A percentile compares a stretch with the other conserved stretches of the same genome.
Evolutionary conservation across 2,888 invertebrate species (phyloP).

Genomic region (Diaphora mendica): DNA sequence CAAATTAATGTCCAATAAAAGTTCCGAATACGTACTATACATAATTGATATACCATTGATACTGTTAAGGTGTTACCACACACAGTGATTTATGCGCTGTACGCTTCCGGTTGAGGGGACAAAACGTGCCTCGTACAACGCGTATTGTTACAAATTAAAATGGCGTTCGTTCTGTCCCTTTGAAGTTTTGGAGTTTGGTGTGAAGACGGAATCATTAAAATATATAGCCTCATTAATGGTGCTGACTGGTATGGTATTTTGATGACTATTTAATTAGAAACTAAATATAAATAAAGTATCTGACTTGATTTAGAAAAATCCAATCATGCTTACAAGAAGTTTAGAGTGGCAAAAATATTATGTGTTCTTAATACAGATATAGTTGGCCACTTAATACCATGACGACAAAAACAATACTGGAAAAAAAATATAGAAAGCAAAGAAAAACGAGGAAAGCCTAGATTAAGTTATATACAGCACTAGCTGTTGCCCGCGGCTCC

Average conservation of each 20-base stretch:
- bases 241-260: neutral
- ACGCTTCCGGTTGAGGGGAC: constrained; percentile 45
- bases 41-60: constrained; percentile 47
- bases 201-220: neutral
- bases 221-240: constrained; percentile 5
- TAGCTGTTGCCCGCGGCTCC: too few species aligned
- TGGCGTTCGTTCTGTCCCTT: constrained; percentile 2
- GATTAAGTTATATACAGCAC: too few species aligned
- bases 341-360: neutral
- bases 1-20: constrained; percentile 47
- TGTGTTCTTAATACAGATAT: neutral
- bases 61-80: constrained; percentile 50
- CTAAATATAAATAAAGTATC: neutral
- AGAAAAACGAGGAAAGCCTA: too few species aligned
- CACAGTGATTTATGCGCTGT: constrained; percentile 47
- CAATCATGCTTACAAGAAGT: too few species aligned
- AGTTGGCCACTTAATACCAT: too few species aligned
- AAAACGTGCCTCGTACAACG: constrained; percentile 40
- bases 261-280: neutral
- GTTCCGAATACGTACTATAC: constrained; percentile 35
- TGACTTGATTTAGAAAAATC: neutral
- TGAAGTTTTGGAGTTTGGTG: constrained; percentile 1
- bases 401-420: too few species aligned
- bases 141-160: constrained; percentile 43
- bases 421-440: too few species aligned